Evolutionary conservation across 2,797 vertebrate genomes (phyloP), one percentile per base, ranked within the genome.

Genomic region (Karalla daura): DNA sequence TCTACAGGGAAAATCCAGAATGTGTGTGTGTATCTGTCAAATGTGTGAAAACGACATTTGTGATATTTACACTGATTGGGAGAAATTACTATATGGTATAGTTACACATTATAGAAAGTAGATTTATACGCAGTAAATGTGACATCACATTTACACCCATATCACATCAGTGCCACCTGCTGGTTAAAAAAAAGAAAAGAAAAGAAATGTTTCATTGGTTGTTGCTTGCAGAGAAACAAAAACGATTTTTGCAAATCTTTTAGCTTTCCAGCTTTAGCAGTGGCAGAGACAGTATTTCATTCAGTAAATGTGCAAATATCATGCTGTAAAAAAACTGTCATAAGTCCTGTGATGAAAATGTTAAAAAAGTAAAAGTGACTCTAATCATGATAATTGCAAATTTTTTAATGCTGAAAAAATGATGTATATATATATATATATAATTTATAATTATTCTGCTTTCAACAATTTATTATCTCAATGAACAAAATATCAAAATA

Each of bases 101-200:
- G n/a, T n/a, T n/a, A 36, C 9, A 7, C 41, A 47, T 11, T 24
- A 30, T 54, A 45, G 30, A 3, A 51, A 44, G 36, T 33, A 15
- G n/a, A 39, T 18, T 18, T n/a, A n/a, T n/a, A n/a, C n/a, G n/a
- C n/a, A n/a, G n/a, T n/a, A n/a, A n/a, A n/a, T n/a, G n/a, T n/a
- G n/a, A n/a, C n/a, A n/a, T n/a, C n/a, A n/a, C n/a, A n/a, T n/a
- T n/a, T 28, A 15, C 15, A 5, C 32, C 3, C 21, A 54, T n/a
- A 55, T 15, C 23, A 15, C 54, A 36, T 72, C 25, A 59, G 35
- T 66, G 5, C 41, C 58, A 72, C 56, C 71, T 81, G 53, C 76
- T 78, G 70, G 59, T 54, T n/a, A n/a, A n/a, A n/a, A n/a, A n/a
- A n/a, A n/a, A n/a, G n/a, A n/a, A n/a, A n/a, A n/a, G n/a, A n/a